Percentiles rank a stretch among this genome's conserved stretches.
These are phyloP conservation scores for Calosoma granatense DNA, from an alignment of 1,140 invertebrate genomes.

Conservation along the genomic window DNA sequence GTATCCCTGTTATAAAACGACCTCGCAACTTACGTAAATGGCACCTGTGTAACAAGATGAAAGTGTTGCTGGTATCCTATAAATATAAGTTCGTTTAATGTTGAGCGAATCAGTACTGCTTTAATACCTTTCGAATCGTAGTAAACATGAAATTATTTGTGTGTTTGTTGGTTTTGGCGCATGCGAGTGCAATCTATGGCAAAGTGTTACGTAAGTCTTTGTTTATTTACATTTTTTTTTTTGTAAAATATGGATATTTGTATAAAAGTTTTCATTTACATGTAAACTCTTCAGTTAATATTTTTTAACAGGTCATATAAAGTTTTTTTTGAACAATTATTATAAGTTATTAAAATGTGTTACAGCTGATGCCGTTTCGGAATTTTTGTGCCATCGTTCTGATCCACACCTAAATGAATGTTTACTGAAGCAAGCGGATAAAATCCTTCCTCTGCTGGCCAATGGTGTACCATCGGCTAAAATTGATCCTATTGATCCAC, in stretches of 20 bases:
- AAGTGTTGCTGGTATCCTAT: too few relatives aligned
- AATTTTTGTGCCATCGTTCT: constrained; percentile 33
- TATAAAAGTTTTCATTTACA: too few relatives aligned
- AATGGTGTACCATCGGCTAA: constrained; percentile 37
- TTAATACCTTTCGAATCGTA: too few relatives aligned
- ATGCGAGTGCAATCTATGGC: neutral
- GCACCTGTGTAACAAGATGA: too few relatives aligned
- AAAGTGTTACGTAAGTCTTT: neutral
- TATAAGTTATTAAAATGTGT: neutral
- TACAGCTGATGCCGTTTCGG: neutral
- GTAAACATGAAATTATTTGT: constrained; percentile 7
- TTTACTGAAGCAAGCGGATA: constrained; percentile 34
- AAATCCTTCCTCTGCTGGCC: constrained; percentile 34
- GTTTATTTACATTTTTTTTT: neutral
- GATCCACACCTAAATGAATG: constrained; percentile 39
- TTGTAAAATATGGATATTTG: too few relatives aligned
- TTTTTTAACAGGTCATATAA: too few relatives aligned
- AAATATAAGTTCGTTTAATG: too few relatives aligned
- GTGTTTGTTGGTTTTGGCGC: neutral
- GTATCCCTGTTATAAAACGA: too few relatives aligned
- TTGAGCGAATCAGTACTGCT: too few relatives aligned
- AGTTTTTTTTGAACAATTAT: too few relatives aligned
- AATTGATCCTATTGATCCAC: constrained; percentile 35
- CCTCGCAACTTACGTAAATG: too few relatives aligned
- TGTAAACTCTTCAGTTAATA: too few relatives aligned